Evolutionary conservation across 2,113 vertebrate species (phyloP), one percentile per base, ranked within the genome.

Genomic region (Girardinichthys multiradiatus): DNA sequence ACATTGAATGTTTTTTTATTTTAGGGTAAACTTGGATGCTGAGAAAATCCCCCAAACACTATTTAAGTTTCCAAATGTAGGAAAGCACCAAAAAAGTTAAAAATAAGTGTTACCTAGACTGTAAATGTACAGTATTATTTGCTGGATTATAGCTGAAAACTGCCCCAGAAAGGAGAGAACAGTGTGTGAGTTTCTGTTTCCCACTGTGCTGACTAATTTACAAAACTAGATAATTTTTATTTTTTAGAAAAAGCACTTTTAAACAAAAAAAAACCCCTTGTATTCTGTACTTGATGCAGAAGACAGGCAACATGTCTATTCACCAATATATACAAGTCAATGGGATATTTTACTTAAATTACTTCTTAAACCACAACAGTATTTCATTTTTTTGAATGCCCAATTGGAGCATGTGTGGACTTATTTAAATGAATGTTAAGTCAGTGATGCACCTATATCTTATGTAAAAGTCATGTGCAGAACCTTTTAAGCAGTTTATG

Each of bases 231-330:
- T 4, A 27, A 39, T 27, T 80, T 63, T 27, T 76, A 70, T 77
- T 28, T 12, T 76, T 74, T 30, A 59, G 57, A 37, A 29, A 80
- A 88, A 80, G 86, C 87, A 88, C 83, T 64, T 71, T 85, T 64
- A 64, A 15, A 66, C 19, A 37, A 72, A 58, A 13, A 28, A 65
- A 54, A 57, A n/a, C n/a, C n/a, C n/a, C n/a, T 48, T 9, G 33
- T 68, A 59, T 68, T 74, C 64, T 80, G 77, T 42, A 68, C 59
- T 62, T 37, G 71, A 64, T n/a, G 26, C 57, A 58, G 45, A 37
- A 57, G 12, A 72, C 67, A 60, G 37, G 35, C 62, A 62, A 29
- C 17, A 27, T 39, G 19, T 19, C 13, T 31, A 64, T 80, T 59
- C 33, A 57, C 68, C 66, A 61, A 27, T 14, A 21, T 57, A 57